Percentiles rank a stretch among this genome's conserved stretches.
phyloP scores from a whole-genome alignment of 37 sponge, comb jelly and placozoan genomes.

The Beroe ovata region DNA sequence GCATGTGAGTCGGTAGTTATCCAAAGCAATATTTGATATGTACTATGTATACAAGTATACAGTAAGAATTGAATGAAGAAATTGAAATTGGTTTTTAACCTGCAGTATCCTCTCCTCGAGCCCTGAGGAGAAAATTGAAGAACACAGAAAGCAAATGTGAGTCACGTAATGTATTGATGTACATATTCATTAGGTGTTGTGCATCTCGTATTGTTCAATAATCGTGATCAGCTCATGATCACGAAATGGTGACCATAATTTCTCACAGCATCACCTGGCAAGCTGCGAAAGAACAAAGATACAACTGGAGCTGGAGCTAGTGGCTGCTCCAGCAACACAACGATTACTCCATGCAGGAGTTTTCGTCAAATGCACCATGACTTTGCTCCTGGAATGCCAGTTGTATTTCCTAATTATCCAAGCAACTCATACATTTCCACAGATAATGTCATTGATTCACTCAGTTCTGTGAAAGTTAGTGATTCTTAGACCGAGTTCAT shows the following conservation, averaged over 20 bases:
- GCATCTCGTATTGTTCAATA: no score
- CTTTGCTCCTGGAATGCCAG: conserved; percentile 47
- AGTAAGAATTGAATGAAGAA: neutral
- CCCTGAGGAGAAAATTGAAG: neutral
- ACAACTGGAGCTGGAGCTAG: neutral
- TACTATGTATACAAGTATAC: neutral
- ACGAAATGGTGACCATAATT: no score
- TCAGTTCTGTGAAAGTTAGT: no score
- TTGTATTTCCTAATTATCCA: neutral
- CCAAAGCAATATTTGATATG: no score
- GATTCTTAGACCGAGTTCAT: no score
- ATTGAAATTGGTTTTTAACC: no score
- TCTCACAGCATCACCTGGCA: conserved; percentile 1
- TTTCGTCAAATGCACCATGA: conserved; percentile 21
- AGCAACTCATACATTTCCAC: neutral
- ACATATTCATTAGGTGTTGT: no score
- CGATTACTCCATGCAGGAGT: conserved; percentile 25
- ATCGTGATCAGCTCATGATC: no score
- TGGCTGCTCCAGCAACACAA: neutral
- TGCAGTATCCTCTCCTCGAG: neutral
- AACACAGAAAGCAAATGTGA: neutral
- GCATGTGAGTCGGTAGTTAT: neutral
- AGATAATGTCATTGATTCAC: neutral
- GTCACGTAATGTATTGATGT: no score
- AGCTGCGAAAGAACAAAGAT: conserved; percentile 21